Conservation (phyloP, 30 jellyfish, hydroid and myxozoan genomes). For the Chironex yamaguchii region DNA sequence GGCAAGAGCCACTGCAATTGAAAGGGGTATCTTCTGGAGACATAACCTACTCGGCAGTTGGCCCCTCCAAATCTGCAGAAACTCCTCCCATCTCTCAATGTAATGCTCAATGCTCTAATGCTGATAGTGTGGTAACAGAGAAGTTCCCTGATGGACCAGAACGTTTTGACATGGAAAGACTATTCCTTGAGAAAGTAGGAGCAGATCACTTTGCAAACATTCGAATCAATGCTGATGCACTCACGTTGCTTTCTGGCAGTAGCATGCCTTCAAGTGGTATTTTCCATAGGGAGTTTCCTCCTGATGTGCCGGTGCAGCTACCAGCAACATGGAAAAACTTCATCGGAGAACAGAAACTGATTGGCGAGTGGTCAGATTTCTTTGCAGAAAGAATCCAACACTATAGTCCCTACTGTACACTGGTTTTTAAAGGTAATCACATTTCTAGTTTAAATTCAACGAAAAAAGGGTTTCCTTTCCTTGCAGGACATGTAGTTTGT, state of each 20-base stretch:
- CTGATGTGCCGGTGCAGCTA: background rate
- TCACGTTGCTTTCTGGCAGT: background rate
- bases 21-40: too few species aligned
- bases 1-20: too few species aligned
- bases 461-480: background rate
- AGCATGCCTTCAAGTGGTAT: background rate
- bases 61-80: too few species aligned
- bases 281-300: background rate
- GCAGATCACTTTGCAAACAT: too few species aligned
- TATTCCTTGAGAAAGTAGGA: too few species aligned
- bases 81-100: too few species aligned
- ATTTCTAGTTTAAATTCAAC: background rate
- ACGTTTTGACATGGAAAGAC: too few species aligned
- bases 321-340: background rate
- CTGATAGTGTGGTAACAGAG: too few species aligned
- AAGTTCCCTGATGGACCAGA: too few species aligned
- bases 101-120: too few species aligned
- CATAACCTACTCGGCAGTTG: too few species aligned
- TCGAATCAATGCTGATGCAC: background rate
- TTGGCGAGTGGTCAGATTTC: background rate
- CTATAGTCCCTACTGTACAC: background rate
- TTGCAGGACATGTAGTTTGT: background rate
- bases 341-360: background rate
- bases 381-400: background rate
- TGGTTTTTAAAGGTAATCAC: background rate